A percentile compares a stretch with the other conserved stretches of the same genome.
Conservation (phyloP, 2,797 vertebrate genomes). For the Ptychobarbus kaznakovi region DNA sequence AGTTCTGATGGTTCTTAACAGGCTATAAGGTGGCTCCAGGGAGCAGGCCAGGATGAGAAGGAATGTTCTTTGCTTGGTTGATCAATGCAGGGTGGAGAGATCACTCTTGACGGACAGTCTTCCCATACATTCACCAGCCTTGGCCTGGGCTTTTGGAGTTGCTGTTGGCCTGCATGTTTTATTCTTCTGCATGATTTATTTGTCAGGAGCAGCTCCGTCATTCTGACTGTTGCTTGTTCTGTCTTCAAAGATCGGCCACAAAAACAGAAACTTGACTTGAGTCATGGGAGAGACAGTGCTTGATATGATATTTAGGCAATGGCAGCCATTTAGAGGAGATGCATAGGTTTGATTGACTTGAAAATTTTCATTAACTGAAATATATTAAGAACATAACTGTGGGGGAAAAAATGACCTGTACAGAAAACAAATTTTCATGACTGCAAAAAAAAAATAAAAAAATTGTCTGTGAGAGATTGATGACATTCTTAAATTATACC, state of each 20-base stretch:
- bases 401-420: too few species aligned
- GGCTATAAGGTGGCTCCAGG: constrained; percentile 71
- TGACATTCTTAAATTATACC: background rate
- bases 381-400: too few species aligned
- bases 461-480: background rate
- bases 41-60: constrained; percentile 68
- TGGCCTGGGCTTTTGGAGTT: constrained; percentile 20
- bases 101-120: constrained; percentile 67
- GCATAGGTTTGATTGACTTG: background rate
- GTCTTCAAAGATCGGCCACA: background rate
- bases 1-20: constrained; percentile 78
- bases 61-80: constrained; percentile 64
- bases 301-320: constrained; percentile 66
- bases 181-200: constrained; percentile 60
- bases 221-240: constrained; percentile 14
- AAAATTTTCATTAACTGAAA: too few species aligned
- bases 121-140: constrained; percentile 67
- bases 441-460: too few species aligned
- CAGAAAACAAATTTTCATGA: too few species aligned
- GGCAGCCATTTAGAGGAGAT: constrained; percentile 70
- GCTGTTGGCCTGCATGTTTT: constrained; percentile 63
- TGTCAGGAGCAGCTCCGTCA: constrained; percentile 51
- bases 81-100: constrained; percentile 71
- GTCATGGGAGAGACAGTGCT: constrained; percentile 40
- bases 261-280: background rate